phyloP scores from a whole-genome alignment of 2,113 vertebrate genomes.

The Cryptomyrus ogoouensis region DNA sequence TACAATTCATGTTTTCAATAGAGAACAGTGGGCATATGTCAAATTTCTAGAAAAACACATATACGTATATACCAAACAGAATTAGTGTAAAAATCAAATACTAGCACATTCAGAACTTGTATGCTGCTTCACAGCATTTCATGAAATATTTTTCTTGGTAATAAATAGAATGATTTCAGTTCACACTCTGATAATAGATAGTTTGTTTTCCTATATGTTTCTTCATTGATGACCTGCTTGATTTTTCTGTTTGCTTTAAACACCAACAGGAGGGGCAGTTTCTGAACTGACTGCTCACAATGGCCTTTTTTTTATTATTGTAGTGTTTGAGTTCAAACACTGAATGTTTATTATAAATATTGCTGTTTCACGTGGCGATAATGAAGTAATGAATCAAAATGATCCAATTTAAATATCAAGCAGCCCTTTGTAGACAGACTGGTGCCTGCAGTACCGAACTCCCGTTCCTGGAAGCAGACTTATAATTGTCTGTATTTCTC shows the following conservation, averaged over 20 bases:
- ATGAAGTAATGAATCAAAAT: not conserved
- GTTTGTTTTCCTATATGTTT: not conserved
- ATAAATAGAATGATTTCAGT: not conserved
- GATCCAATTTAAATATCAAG: not conserved
- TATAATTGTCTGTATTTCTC: not conserved
- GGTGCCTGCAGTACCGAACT: not conserved
- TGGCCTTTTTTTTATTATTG: not conserved
- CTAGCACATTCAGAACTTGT: not conserved
- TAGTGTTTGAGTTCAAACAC: not conserved
- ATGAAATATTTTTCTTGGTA: not conserved
- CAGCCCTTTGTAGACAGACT: not conserved
- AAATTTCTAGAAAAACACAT: not conserved
- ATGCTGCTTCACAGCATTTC: not conserved
- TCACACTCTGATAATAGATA: not conserved
- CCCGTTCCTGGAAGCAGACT: not conserved
- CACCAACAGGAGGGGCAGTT: not conserved
- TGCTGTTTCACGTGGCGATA: not conserved
- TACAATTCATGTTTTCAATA: not conserved
- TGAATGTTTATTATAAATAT: slow-evolving; percentile 8
- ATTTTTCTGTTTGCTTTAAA: not conserved
- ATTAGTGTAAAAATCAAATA: not conserved
- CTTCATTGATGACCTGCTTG: not conserved
- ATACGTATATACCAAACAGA: not conserved
- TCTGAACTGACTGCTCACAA: not conserved
- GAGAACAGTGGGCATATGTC: not conserved